Conservation (phyloP, 92 coral and sea anemone genomes). For the Metridium senile region DNA sequence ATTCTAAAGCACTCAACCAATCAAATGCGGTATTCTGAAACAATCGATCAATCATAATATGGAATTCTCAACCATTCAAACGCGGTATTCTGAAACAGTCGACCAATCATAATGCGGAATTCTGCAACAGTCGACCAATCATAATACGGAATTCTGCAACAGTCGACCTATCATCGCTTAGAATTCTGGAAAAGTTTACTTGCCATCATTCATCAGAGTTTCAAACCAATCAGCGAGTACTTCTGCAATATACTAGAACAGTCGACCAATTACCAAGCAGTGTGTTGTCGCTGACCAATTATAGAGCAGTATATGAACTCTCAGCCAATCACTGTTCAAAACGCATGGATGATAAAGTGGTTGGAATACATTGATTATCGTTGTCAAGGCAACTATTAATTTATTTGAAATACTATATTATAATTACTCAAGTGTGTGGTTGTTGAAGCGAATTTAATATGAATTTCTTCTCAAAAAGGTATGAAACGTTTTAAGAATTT, state of each 20-base stretch:
- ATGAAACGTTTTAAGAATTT: conserved; percentile 10
- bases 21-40: no score
- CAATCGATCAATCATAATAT: neutral
- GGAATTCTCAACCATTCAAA: no score
- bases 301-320: neutral
- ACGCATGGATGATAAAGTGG: neutral
- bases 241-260: no score
- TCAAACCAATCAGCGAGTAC: no score
- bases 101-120: neutral
- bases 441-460: neutral
- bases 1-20: neutral
- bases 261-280: neutral
- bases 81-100: neutral
- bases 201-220: neutral
- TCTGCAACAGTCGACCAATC: neutral
- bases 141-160: no score
- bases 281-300: neutral
- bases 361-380: neutral
- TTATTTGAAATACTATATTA: conserved; percentile 4
- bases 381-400: neutral
- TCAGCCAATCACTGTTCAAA: neutral
- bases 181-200: neutral
- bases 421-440: neutral
- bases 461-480: neutral
- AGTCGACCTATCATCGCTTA: no score